Percentiles rank a stretch among this genome's conserved stretches.
Conservation (phyloP, 2,797 vertebrate species). For the Muraenolepis orangiensis region DNA sequence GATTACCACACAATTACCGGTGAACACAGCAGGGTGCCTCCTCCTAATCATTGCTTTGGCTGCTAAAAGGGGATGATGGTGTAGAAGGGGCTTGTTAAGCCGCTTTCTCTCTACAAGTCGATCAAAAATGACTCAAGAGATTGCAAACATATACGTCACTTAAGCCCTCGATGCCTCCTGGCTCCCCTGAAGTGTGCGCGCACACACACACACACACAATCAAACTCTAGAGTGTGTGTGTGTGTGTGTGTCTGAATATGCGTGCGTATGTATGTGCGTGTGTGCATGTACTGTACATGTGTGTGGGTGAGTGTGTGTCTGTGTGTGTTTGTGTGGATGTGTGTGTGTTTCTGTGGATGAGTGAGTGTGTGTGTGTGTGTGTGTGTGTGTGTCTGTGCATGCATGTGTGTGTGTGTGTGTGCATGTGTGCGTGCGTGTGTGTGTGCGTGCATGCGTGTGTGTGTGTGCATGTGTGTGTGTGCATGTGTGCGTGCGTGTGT, state of each 20-base stretch:
- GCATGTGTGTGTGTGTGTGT: no score
- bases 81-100: constrained; percentile 58
- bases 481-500: not conserved
- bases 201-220: no score
- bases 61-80: constrained; percentile 68
- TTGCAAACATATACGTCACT: constrained; percentile 42
- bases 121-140: constrained; percentile 59
- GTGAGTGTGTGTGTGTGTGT: not conserved
- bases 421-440: not conserved
- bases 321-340: not conserved
- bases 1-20: constrained; percentile 70
- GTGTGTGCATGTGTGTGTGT: not conserved
- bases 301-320: not conserved
- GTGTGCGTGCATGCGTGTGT: not conserved
- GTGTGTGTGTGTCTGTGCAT: not conserved
- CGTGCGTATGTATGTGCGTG: not conserved
- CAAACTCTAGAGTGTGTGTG: constrained; percentile 9
- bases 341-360: not conserved
- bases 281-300: not conserved
- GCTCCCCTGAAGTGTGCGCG: no score
- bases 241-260: constrained; percentile 5
- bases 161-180: constrained; percentile 35
- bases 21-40: constrained; percentile 60
- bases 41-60: constrained; percentile 69
- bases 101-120: constrained; percentile 61